Percentiles rank a stretch among this genome's conserved stretches.
Evolutionary conservation across 1,140 invertebrate species (phyloP).

Genomic region (Neuroterus valhalla): DNA sequence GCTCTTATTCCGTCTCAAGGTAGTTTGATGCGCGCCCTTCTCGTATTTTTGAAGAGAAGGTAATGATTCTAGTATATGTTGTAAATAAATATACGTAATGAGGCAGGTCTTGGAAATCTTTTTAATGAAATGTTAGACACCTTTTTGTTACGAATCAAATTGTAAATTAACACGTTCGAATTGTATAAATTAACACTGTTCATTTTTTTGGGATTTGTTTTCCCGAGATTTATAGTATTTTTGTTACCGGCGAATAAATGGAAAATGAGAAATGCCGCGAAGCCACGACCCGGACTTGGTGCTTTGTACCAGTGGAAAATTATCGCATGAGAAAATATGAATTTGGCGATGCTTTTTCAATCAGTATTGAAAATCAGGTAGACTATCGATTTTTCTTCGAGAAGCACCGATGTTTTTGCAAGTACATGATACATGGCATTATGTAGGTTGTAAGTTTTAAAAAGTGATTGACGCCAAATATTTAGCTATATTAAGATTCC

Average conservation of each 20-base stretch:
- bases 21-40: conserved; percentile 44
- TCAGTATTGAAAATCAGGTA: conserved; percentile 28
- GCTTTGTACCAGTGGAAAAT: conserved; percentile 26
- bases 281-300: conserved; percentile 7
- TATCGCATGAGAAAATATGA: not conserved
- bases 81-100: conserved; percentile 46
- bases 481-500: conserved; percentile 50
- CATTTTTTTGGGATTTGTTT: not conserved
- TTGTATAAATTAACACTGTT: conserved; percentile 14
- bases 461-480: conserved; percentile 68
- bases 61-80: conserved; percentile 33
- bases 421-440: conserved; percentile 14
- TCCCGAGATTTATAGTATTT: conserved; percentile 5
- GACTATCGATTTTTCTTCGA: conserved; percentile 13
- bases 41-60: conserved; percentile 52
- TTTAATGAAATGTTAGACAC: conserved; percentile 32
- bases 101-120: conserved; percentile 44
- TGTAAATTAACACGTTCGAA: conserved; percentile 24
- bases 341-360: conserved; percentile 18
- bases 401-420: conserved; percentile 2
- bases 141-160: conserved; percentile 10
- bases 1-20: conserved; percentile 48
- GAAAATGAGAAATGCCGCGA: not conserved
- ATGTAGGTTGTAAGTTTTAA: conserved; percentile 53
- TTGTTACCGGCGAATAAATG: conserved; percentile 4